Conservation (phyloP, 2,888 invertebrate species). For the Scaptomyza polygonia region DNA sequence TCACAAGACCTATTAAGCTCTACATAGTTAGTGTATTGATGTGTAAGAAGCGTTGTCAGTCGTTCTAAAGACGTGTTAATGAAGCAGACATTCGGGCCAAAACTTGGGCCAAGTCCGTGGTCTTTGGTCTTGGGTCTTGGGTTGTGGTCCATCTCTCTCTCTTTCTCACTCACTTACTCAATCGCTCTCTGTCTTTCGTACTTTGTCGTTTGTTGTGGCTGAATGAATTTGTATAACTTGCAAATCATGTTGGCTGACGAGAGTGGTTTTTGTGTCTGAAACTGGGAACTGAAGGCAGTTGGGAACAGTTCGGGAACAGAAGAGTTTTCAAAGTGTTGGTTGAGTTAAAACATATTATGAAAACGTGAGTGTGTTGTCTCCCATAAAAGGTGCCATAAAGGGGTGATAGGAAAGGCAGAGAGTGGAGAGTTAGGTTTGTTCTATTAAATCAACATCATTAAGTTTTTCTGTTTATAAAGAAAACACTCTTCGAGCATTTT, state of each 20-base stretch:
- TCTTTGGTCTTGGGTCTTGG: conserved; percentile 26
- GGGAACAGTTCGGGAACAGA: conserved; percentile 3
- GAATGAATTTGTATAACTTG: conserved; percentile 79
- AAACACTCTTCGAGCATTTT: conserved; percentile 70
- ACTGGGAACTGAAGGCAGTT: neutral
- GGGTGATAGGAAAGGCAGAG: conserved; percentile 1
- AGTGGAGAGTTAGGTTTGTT: conserved; percentile 34
- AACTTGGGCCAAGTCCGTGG: conserved; percentile 51
- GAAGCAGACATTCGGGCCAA: conserved; percentile 73
- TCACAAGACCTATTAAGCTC: neutral
- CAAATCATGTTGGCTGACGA: conserved; percentile 79
- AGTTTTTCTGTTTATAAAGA: conserved; percentile 80
- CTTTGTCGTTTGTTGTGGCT: conserved; percentile 37
- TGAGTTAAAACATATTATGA: conserved; percentile 67
- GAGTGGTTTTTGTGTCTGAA: conserved; percentile 18
- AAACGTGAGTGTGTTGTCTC: conserved; percentile 17
- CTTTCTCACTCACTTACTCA: conserved; percentile 9
- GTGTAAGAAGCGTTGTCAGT: conserved; percentile 26
- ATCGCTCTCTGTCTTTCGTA: conserved; percentile 2
- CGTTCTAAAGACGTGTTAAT: conserved; percentile 73
- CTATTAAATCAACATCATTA: conserved; percentile 81
- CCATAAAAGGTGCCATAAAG: conserved; percentile 19
- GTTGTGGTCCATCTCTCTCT: conserved; percentile 7
- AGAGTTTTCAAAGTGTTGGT: conserved; percentile 66
- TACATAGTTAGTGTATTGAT: conserved; percentile 23